Percentiles rank a stretch among this genome's conserved stretches.
Conservation (phyloP, 2,113 vertebrate genomes). For the Paradisaea rubra region DNA sequence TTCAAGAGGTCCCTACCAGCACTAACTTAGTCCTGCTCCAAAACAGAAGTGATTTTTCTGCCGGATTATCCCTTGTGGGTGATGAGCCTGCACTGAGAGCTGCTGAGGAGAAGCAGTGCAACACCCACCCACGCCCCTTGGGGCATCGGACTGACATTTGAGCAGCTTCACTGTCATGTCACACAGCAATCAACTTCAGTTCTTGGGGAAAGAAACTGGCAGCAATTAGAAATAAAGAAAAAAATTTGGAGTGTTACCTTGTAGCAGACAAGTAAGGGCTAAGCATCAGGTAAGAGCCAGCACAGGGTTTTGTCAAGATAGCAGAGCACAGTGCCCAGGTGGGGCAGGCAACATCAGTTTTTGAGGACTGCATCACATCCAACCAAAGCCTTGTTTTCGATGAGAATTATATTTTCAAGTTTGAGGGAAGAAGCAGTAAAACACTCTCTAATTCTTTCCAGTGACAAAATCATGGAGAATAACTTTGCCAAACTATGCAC, state of each 20-base stretch:
- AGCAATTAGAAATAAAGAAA: background rate
- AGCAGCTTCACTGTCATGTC: background rate
- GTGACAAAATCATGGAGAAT: background rate
- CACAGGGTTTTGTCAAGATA: background rate
- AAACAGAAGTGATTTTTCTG: background rate
- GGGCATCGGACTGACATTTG: background rate
- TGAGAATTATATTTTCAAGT: background rate
- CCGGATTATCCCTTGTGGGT: rapidly evolving
- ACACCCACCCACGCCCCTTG: background rate
- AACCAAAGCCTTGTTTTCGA: background rate
- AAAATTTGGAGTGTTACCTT: background rate
- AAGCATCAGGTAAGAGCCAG: background rate
- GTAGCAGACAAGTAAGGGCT: background rate
- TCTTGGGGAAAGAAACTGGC: background rate
- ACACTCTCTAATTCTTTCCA: background rate
- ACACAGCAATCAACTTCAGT: background rate
- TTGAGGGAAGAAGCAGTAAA: background rate
- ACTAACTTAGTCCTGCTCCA: background rate
- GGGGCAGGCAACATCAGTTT: background rate
- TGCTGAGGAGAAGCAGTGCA: background rate
- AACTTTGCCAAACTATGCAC: background rate
- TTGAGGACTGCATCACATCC: background rate
- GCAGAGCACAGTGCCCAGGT: background rate
- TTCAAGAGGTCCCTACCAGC: background rate
- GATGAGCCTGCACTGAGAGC: background rate